Evolutionary conservation across 2,888 invertebrate species (phyloP).

Genomic region (Monoplex corrugatus): DNA sequence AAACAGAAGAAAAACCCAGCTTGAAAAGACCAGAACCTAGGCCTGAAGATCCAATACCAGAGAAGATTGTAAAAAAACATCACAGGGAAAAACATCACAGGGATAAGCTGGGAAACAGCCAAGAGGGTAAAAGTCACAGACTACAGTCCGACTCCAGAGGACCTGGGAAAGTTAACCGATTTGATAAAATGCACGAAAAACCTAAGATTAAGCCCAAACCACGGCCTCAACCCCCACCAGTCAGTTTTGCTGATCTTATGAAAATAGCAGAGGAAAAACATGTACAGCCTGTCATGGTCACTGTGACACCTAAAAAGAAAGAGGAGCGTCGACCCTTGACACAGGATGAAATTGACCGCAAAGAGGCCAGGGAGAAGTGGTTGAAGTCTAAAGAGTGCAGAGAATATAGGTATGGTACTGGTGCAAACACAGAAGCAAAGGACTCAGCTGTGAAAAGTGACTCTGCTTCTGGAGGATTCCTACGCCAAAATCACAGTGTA

Average conservation of each 20-base stretch:
- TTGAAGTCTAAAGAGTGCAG: constrained; percentile 61
- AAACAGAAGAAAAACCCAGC: constrained; percentile 43
- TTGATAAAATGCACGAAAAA: constrained; percentile 17
- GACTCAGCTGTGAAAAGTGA: background rate
- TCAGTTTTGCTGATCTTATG: constrained; percentile 69
- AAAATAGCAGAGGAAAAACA: constrained; percentile 69
- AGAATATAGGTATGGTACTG: too few species aligned
- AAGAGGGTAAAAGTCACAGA: background rate
- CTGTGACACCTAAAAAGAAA: constrained; percentile 50
- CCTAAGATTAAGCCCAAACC: constrained; percentile 39
- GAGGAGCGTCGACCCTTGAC: constrained; percentile 67
- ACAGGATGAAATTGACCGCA: constrained; percentile 71
- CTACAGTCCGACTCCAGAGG: background rate
- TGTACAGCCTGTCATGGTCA: constrained; percentile 60
- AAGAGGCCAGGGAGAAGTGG: constrained; percentile 56
- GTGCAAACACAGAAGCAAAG: constrained; percentile 57
- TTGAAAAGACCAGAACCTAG: constrained; percentile 41
- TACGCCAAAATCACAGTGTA: constrained; percentile 1
- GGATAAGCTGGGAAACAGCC: background rate
- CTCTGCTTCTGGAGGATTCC: background rate
- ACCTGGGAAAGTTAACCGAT: background rate
- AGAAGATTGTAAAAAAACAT: background rate
- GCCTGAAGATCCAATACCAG: constrained; percentile 29
- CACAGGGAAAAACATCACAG: background rate
- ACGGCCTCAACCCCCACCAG: constrained; percentile 61